Percentiles rank a stretch among this genome's conserved stretches.
These are phyloP conservation scores for Melitaea athalia DNA, from an alignment of 2,888 invertebrate genomes.

Conservation along the genomic window DNA sequence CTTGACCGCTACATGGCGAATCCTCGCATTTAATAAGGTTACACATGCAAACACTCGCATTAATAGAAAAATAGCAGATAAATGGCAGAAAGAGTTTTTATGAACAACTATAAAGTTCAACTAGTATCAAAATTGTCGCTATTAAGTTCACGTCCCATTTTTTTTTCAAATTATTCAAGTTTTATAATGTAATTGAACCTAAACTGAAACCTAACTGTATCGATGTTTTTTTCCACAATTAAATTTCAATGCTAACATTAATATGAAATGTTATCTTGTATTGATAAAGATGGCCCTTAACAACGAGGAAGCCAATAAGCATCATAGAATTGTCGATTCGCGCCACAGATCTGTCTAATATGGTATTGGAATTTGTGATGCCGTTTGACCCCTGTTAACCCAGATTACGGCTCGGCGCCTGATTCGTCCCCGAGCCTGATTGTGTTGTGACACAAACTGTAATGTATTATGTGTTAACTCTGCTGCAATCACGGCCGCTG, in stretches of 20 bases:
- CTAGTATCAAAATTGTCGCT: too few relatives aligned
- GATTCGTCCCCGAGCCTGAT: conserved; percentile 82
- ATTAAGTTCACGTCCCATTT: too few relatives aligned
- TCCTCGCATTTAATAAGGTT: conserved; percentile 66
- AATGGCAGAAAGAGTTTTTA: neutral
- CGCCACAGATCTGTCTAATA: conserved; percentile 83
- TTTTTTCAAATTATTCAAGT: too few relatives aligned
- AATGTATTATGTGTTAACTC: conserved; percentile 83
- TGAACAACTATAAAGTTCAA: neutral
- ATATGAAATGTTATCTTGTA: neutral
- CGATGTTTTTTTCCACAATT: neutral
- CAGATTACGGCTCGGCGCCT: conserved; percentile 85
- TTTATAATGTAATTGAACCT: too few relatives aligned
- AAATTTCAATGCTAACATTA: neutral
- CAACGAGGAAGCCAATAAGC: conserved; percentile 57
- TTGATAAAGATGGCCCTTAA: conserved; percentile 1
- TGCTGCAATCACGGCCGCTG: conserved; percentile 79
- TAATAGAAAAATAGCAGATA: too few relatives aligned
- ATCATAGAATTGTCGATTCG: conserved; percentile 75
- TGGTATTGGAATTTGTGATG: conserved; percentile 87
- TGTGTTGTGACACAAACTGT: conserved; percentile 83
- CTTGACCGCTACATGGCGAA: conserved; percentile 69
- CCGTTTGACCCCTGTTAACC: conserved; percentile 89
- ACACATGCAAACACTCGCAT: conserved; percentile 35
- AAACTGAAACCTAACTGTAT: too few relatives aligned